phyloP scores from a whole-genome alignment of 35 echinoderm and acorn worm species.

The Apostichopus japonicus region DNA sequence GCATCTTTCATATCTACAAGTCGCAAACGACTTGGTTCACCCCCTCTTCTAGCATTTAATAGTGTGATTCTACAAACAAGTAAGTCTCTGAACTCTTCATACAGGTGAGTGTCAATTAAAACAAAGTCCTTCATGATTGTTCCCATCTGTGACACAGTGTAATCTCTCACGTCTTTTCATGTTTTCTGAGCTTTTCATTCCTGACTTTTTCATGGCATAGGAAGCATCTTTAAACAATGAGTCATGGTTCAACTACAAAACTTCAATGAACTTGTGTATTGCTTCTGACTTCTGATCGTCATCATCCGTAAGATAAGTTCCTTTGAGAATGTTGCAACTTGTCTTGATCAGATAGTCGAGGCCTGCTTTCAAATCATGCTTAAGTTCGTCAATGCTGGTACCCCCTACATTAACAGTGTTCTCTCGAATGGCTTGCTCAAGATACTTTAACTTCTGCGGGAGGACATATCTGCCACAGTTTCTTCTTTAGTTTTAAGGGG shows the following conservation, averaged over 20 bases:
- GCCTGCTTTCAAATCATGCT: constrained; percentile 25
- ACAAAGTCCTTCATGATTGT: neutral
- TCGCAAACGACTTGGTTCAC: constrained; percentile 45
- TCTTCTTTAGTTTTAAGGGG: neutral
- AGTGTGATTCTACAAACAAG: constrained; percentile 41
- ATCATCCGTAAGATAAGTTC: constrained; percentile 53
- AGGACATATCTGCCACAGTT: constrained; percentile 55
- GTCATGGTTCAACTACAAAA: constrained; percentile 56
- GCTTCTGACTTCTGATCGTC: constrained; percentile 21
- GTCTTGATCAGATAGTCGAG: constrained; percentile 55
- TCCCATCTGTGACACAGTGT: constrained; percentile 41
- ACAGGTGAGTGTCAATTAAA: constrained; percentile 26
- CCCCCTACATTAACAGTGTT: constrained; percentile 27
- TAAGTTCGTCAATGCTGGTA: neutral
- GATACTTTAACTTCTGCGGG: constrained; percentile 45
- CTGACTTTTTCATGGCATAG: constrained; percentile 38
- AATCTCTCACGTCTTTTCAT: constrained; percentile 53
- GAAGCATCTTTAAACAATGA: constrained; percentile 52
- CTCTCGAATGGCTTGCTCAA: constrained; percentile 57
- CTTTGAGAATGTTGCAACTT: constrained; percentile 53
- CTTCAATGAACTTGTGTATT: constrained; percentile 36
- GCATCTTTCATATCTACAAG: constrained; percentile 57
- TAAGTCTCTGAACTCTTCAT: constrained; percentile 32
- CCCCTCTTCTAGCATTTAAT: constrained; percentile 62
- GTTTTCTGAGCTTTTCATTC: constrained; percentile 51